phyloP scores from a whole-genome alignment of 2,797 vertebrate species.

The Mormyrops boulengeri region DNA sequence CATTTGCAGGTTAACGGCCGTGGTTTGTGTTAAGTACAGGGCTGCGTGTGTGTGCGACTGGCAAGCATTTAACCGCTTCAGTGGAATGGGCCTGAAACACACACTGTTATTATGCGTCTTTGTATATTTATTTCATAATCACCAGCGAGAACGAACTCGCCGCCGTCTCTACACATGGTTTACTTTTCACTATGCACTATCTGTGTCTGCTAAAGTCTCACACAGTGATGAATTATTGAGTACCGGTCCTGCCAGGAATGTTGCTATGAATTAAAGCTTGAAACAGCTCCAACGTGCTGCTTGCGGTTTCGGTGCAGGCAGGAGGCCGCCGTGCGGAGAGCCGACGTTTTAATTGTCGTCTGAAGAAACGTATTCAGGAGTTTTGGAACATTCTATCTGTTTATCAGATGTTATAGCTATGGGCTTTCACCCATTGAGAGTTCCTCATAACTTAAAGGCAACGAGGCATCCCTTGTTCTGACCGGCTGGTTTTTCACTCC shows the following conservation, averaged over 20 bases:
- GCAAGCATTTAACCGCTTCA: not conserved
- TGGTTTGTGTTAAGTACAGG: constrained; percentile 15
- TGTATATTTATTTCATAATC: constrained; percentile 19
- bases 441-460: constrained; percentile 14
- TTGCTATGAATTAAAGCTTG: constrained; percentile 23
- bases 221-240: constrained; percentile 21
- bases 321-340: constrained; percentile 11
- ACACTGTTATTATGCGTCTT: constrained; percentile 11
- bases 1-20: constrained; percentile 1
- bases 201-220: constrained; percentile 18
- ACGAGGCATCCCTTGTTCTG: not conserved
- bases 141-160: constrained; percentile 3
- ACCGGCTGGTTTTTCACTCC: not conserved
- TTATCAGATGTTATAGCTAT: constrained; percentile 22
- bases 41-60: not conserved
- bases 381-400: constrained; percentile 19
- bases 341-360: constrained; percentile 15
- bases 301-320: constrained; percentile 3
- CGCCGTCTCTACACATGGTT: constrained; percentile 7
- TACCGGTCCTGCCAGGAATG: constrained; percentile 13
- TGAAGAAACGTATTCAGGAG: constrained; percentile 21
- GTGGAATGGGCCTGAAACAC: not conserved
- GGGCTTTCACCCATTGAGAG: constrained; percentile 9
- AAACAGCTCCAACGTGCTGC: constrained; percentile 15
- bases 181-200: constrained; percentile 17